Evolutionary conservation across 2,797 vertebrate genomes (phyloP).

Genomic region (Buceros bicornis): DNA sequence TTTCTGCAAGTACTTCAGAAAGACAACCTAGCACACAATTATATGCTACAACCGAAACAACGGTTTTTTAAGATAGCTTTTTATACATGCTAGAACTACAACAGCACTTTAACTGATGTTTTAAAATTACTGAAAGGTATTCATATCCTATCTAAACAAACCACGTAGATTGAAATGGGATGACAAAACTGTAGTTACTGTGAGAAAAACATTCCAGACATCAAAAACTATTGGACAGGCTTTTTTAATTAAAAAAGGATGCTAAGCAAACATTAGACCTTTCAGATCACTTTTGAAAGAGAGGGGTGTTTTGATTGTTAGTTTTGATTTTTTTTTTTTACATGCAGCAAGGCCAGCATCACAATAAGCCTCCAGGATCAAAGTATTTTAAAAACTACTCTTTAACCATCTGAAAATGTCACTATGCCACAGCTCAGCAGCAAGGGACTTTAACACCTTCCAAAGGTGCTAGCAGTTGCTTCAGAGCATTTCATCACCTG

Average conservation of each 20-base stretch:
- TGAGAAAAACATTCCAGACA: background rate
- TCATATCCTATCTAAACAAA: background rate
- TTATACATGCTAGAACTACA: background rate
- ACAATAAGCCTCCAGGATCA: background rate
- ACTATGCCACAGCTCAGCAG: background rate
- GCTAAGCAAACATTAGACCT: background rate
- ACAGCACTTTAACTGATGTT: no score
- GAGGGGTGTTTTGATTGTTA: background rate
- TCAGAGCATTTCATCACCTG: background rate
- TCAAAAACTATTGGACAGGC: accelerated
- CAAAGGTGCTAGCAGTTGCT: background rate
- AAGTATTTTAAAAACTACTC: background rate
- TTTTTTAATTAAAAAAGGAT: background rate
- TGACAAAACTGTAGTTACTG: background rate
- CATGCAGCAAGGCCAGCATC: background rate
- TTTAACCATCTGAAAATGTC: background rate
- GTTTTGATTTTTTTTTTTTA: background rate
- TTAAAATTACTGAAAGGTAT: background rate
- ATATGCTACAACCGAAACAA: background rate
- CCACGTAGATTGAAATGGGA: background rate
- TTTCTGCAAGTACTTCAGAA: background rate
- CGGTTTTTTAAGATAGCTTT: background rate
- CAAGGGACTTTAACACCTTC: background rate
- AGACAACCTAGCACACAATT: background rate
- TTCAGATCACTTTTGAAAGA: background rate